Conservation (phyloP, 2,113 vertebrate species). For the Gopherus flavomarginatus region DNA sequence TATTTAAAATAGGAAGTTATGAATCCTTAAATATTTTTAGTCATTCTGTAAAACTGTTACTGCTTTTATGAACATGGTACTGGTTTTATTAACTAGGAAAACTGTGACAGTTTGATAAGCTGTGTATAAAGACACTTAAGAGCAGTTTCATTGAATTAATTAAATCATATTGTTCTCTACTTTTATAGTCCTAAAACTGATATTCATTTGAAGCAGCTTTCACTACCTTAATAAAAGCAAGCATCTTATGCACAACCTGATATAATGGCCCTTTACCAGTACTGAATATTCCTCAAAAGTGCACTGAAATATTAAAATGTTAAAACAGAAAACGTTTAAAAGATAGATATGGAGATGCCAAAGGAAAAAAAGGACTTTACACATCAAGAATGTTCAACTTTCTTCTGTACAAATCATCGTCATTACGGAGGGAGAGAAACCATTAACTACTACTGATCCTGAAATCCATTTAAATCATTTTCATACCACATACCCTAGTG, state of each 20-base stretch:
- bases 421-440: neutral
- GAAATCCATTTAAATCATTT: neutral
- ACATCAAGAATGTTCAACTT: neutral
- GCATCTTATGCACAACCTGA: neutral
- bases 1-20: conserved; percentile 40
- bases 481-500: neutral
- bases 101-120: conserved; percentile 40
- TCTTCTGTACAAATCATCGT: neutral
- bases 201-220: conserved; percentile 40
- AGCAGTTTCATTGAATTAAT: conserved; percentile 34
- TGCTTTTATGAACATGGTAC: conserved; percentile 32
- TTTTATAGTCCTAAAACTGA: neutral
- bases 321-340: neutral
- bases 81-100: conserved; percentile 47
- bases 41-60: conserved; percentile 29
- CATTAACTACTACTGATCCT: neutral
- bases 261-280: neutral
- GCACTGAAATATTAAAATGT: neutral
- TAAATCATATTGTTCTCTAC: neutral
- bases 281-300: neutral
- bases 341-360: fast-evolving
- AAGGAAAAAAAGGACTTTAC: neutral
- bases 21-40: neutral
- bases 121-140: neutral
- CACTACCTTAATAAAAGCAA: neutral